Evolutionary conservation across 2,888 invertebrate species (phyloP), one percentile per base, ranked within the genome.

Genomic region (Aporophyla lueneburgensis): DNA sequence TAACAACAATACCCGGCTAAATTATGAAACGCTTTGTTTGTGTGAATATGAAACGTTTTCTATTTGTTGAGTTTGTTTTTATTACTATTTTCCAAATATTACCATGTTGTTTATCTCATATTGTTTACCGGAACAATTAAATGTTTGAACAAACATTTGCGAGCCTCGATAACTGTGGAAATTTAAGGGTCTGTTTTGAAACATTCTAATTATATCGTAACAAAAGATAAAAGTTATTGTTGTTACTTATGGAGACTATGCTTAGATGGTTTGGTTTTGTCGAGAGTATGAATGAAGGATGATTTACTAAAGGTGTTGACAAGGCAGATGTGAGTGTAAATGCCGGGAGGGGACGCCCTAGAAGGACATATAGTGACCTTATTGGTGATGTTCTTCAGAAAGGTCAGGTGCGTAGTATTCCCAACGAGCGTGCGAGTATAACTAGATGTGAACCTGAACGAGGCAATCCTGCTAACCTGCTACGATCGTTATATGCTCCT

Each of bases 111-210:
- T 59, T 27, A 14, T 53, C 21, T 21, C 51, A 12, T 21, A 21
- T 54, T 67, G 51, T 81, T 67, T 61, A 1, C 9, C 14, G 12
- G n/a, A 14, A 40, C 14, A 59, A 72, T 80, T 24, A 40, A 49
- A 61, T 59, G 19, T 54, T 66, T 49, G 81, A 49, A 27, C 59
- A 80, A 80, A 80, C 49, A 66, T 73, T 80, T 43, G 59, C 16
- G n/a, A 24, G 56, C 2, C 2, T 7, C 10, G 40, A 53, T 66
- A 49, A n/a, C 61, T 27, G 14, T 27, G 53, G 10, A 21, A 54
- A 19, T 62, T 54, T 53, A 79, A 79, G 49, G 40, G 27, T 56
- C 12, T 61, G 19, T 62, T 77, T 10, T 33, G 33, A 33, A 58
- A 58, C 16, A 27, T 27, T 58, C 9, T 19, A 9, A 19, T 24